These are phyloP conservation scores for Drosophila elegans DNA, from an alignment of 1,140 invertebrate species.

Conservation along the genomic window DNA sequence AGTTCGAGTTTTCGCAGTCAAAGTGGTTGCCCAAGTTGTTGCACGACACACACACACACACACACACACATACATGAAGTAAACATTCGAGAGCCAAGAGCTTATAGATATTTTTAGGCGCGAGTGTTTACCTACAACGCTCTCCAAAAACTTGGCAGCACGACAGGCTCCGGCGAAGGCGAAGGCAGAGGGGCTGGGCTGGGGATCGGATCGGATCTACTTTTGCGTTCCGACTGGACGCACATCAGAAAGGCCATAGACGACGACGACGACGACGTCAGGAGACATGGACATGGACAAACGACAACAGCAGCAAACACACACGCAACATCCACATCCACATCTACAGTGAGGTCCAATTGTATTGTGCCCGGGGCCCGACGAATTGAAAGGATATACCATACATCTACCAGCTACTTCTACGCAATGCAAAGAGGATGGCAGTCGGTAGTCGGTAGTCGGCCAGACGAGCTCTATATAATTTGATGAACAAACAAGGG, in stretches of 20 bases:
- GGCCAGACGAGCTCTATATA: conserved; percentile 66
- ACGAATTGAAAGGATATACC: conserved; percentile 57
- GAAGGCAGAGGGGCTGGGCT: background rate
- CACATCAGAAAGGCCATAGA: conserved; percentile 66
- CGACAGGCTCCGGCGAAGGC: conserved; percentile 24
- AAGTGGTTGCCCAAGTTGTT: conserved; percentile 77
- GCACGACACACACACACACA: conserved; percentile 52
- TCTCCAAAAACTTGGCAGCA: conserved; percentile 68
- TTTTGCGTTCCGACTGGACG: conserved; percentile 77
- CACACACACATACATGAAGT: conserved; percentile 10
- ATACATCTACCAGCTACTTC: conserved; percentile 1
- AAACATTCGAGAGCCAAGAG: conserved; percentile 15
- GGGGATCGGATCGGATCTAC: conserved; percentile 10
- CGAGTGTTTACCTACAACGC: conserved; percentile 76
- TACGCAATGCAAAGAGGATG: conserved; percentile 41
- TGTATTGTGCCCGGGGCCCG: conserved; percentile 58
- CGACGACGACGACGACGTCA: conserved; percentile 59
- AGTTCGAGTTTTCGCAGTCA: conserved; percentile 55
- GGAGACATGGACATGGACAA: conserved; percentile 57
- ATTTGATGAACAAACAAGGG: conserved; percentile 79
- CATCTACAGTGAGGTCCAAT: conserved; percentile 38
- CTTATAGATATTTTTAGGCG: conserved; percentile 78
- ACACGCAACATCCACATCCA: conserved; percentile 17
- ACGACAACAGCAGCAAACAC: conserved; percentile 30
- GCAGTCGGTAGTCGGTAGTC: conserved; percentile 24